Conservation (phyloP, 2,888 invertebrate species). For the Pristionchus arcanus region DNA sequence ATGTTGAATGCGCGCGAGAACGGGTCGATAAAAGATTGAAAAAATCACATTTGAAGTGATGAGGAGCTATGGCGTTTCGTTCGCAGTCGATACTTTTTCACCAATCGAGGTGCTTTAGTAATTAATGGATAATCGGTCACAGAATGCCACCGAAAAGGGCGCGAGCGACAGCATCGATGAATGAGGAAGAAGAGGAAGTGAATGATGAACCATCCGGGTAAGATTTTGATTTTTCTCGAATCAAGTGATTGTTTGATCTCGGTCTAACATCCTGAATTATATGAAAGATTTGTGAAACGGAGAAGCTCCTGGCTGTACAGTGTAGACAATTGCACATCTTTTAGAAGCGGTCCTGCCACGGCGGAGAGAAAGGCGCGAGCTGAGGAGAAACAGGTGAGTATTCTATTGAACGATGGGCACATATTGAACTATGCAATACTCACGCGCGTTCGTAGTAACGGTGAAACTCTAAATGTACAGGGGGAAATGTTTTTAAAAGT, state of each 20-base stretch:
- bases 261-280: no score
- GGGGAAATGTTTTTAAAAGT: neutral
- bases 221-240: neutral
- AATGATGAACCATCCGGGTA: neutral
- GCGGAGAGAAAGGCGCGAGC: conserved; percentile 10
- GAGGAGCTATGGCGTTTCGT: neutral
- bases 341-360: neutral
- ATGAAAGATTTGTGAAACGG: no score
- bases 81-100: neutral
- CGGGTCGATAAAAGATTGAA: conserved; percentile 31
- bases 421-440: neutral
- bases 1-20: neutral
- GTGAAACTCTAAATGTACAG: neutral
- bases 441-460: neutral
- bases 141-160: conserved; percentile 22
- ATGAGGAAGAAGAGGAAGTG: neutral
- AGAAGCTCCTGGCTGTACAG: no score
- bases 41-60: neutral
- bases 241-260: no score
- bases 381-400: conserved; percentile 20
- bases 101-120: neutral
- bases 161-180: neutral
- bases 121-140: neutral
- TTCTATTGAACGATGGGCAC: neutral
- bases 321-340: no score